Evolutionary conservation across 2,888 invertebrate species (phyloP), one percentile per base, ranked within the genome.

Genomic region (Stenotaenia linearis): DNA sequence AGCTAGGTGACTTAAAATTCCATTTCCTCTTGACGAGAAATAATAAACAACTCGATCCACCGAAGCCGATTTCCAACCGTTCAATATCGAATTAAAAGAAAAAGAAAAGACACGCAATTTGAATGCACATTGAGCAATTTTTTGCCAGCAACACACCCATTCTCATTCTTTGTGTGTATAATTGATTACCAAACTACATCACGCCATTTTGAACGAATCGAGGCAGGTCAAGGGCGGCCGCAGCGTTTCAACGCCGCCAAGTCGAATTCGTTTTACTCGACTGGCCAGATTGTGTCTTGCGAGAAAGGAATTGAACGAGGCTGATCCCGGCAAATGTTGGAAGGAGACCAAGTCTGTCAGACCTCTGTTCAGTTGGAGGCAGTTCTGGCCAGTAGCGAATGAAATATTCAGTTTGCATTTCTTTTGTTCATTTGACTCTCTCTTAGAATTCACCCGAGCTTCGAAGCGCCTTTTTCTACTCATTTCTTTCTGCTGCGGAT

Each of bases 321-420:
- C 45, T 45, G 45, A 45, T 45, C 45, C 45, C 45, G 45, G 45
- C 12, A 45, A 45, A 45, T 56, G 56, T 56, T 56, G 56, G 56
- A 56, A 56, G 21, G 21, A 9, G 56, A 56, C 56, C 56, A 56
- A 56, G 21, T 56, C 21, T 56, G 56, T 56, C 56, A 56, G 21
- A 12, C 15, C 40, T 15, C 40, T 40, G 9, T 15, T 45, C 45
- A n/a, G n/a, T n/a, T n/a, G n/a, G 21, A 56, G 56, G 21, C 21
- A 18, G 56, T 56, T 56, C 23, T 56, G 21, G 56, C 56, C 21
- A 56, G 56, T 21, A 56, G 56, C 56, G 12, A 56, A 56, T 56
- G 56, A 56, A 56, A 56, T 56, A 56, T 56, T 56, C 56, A 56
- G 56, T 56, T 56, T 56, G 56, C 56, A 56, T 56, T 56, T 23